Evolutionary conservation across 2,113 vertebrate species (phyloP), one percentile per base, ranked within the genome.

Genomic region (Ploceus nigricollis): DNA sequence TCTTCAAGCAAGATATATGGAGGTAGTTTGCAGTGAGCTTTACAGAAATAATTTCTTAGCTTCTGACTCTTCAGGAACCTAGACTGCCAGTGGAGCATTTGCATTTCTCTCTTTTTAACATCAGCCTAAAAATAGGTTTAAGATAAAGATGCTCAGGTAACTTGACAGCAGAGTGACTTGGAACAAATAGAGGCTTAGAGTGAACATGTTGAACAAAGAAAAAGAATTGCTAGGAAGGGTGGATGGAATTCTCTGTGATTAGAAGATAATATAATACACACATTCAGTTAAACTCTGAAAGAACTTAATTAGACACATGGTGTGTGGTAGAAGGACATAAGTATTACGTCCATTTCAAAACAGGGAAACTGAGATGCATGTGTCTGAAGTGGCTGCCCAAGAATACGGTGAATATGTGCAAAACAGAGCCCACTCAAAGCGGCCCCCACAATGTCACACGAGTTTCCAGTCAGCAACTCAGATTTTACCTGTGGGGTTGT

Each of bases 31-130:
- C 24, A 65, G 33, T 75, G 53, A 97, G 82, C 37, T 79, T 61
- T 84, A 61, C 42, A 95, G 87, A 86, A 95, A 69, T 86, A 63
- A 97, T 71, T 95, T 96, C 87, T 96, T 64, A 40, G 65, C 73
- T 90, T 95, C 85, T 80, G 7, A 35, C 57, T 90, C 66, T 88
- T 65, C 40, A 40, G 79, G 54, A 90, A 72, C 64, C 66, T 40
- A 47, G 44, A 61, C 50, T 61, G 53, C 69, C n/a, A 76, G 56
- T 40, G 28, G 44, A 89, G 27, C 42, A 92, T 86, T 88, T 94
- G 85, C 77, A 94, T 95, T 89, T 96, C 54, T 42, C 54, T 42
- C 75, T 82, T 57, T 66, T 79, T 60, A 82, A 64, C 21, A 45
- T 63, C 77, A 84, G 79, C 53, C 76, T 92, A 87, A 92, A 84